Evolutionary conservation across 2,113 vertebrate genomes (phyloP), one percentile per base, ranked within the genome.

Genomic region (Tachysurus vachellii): DNA sequence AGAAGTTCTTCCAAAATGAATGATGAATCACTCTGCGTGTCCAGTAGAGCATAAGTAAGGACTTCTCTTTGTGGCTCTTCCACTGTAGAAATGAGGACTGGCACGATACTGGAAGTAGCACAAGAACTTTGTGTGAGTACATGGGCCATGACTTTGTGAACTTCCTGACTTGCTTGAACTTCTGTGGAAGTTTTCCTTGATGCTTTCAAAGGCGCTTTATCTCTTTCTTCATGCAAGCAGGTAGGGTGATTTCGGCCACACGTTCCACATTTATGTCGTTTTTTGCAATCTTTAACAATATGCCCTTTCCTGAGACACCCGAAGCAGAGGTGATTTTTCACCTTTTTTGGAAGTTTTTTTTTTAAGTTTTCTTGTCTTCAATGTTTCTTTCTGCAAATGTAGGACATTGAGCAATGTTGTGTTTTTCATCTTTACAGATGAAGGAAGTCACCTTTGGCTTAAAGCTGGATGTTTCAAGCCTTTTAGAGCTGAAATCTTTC

Each of bases 21-120:
- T 0, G 83, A 83, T 11, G 79, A 87, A 36, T 89, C 89, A 64
- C 85, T 90, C 12, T 87, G 85, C 1, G 79, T 90, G 26, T 90
- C 83, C 14, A 56, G 54, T 16, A 56, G 14, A 16, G 54, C 54
- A 56, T 56, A 56, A 56, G 54, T 56, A 14, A 31, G 88, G 5
- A 87, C 36, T 73, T 84, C 61, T n/a, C 14, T 87, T 7, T 87
- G 61, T 28, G 81, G 85, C 23, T 87, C 36, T 21, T 64, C n/a
- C 7, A 85, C n/a, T n/a, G n/a, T n/a, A n/a, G n/a, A n/a, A n/a
- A n/a, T n/a, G n/a, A n/a, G 17, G 26, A 85, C 77, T 54, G 88
- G 84, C 1, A 83, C 84, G 8, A 86, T 88, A n/a, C 84, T 83
- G 19, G 84, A n/a, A n/a, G n/a, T n/a, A n/a, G n/a, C n/a, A n/a